Evolutionary conservation across 2,888 invertebrate genomes (phyloP).

Genomic region (Drosophila rubida): DNA sequence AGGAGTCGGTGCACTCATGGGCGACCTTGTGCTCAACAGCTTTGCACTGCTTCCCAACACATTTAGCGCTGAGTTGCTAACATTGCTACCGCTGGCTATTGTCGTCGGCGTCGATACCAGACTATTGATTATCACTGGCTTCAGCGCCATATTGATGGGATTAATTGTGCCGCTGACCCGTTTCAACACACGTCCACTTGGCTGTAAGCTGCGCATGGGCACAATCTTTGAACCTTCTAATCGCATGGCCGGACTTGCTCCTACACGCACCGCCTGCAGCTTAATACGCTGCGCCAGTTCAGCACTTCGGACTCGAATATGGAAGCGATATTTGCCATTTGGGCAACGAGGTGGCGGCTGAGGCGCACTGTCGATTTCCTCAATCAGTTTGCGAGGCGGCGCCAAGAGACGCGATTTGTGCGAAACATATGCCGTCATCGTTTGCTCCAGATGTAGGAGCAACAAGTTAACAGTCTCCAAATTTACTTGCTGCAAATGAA

Average conservation of each 20-base stretch:
- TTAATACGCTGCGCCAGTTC: slow-evolving; percentile 82
- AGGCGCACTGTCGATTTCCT: slow-evolving; percentile 88
- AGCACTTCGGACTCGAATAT: slow-evolving; percentile 86
- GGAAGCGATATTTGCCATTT: slow-evolving; percentile 88
- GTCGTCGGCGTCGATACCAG: slow-evolving; percentile 30
- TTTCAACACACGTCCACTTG: slow-evolving; percentile 70
- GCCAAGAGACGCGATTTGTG: slow-evolving; percentile 92
- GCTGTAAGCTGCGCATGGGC: slow-evolving; percentile 73
- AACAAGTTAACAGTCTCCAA: slow-evolving; percentile 88
- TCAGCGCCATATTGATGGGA: slow-evolving; percentile 72
- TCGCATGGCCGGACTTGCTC: slow-evolving; percentile 85
- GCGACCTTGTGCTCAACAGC: slow-evolving; percentile 59
- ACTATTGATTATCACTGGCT: slow-evolving; percentile 69
- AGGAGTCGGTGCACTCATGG: slow-evolving; percentile 68
- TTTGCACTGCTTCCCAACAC: slow-evolving; percentile 57
- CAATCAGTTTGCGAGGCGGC: slow-evolving; percentile 89
- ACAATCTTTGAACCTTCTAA: slow-evolving; percentile 83
- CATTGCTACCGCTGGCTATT: slow-evolving; percentile 5
- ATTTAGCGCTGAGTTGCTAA: slow-evolving; percentile 36
- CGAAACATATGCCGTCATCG: slow-evolving; percentile 92
- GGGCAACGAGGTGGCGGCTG: slow-evolving; percentile 88
- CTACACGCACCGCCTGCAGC: slow-evolving; percentile 81
- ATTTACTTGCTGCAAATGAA: slow-evolving; percentile 87
- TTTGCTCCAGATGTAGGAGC: slow-evolving; percentile 88
- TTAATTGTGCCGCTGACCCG: slow-evolving; percentile 77